Conservation (phyloP, 2,113 vertebrate species). For the Tragelaphus scriptus region DNA sequence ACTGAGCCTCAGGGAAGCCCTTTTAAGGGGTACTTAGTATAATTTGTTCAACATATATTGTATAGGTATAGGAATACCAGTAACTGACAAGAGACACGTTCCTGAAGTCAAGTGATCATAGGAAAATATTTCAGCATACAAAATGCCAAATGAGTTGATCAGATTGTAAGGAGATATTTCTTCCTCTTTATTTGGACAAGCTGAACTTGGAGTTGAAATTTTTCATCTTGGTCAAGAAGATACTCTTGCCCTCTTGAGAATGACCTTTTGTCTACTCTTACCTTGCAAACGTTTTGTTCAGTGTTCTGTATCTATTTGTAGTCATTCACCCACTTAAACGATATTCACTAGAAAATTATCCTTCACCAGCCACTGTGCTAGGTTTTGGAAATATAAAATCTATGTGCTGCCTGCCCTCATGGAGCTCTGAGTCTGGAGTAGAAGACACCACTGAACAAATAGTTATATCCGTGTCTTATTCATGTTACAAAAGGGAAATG, state of each 20-base stretch:
- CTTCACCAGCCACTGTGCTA: neutral
- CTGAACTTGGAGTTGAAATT: neutral
- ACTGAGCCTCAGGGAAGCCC: neutral
- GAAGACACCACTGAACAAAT: neutral
- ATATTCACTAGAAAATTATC: neutral
- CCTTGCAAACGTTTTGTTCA: neutral
- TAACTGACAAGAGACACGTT: neutral
- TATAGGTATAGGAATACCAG: neutral
- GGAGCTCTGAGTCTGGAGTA: neutral
- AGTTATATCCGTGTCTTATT: neutral
- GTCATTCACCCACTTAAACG: neutral
- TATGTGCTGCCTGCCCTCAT: neutral
- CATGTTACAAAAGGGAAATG: neutral
- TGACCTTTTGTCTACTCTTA: neutral
- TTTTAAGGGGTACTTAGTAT: neutral
- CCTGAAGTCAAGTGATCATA: neutral
- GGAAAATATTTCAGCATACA: neutral
- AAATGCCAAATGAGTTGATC: neutral
- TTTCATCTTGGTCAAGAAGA: neutral
- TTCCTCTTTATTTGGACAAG: slow-evolving; percentile 12
- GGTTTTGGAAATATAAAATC: neutral
- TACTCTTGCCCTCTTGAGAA: neutral
- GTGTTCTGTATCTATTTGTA: neutral
- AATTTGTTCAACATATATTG: slow-evolving; percentile 2
- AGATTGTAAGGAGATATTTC: neutral